Evolutionary conservation across 1,140 invertebrate species (phyloP).

Genomic region (Oreohelix idahoensis): DNA sequence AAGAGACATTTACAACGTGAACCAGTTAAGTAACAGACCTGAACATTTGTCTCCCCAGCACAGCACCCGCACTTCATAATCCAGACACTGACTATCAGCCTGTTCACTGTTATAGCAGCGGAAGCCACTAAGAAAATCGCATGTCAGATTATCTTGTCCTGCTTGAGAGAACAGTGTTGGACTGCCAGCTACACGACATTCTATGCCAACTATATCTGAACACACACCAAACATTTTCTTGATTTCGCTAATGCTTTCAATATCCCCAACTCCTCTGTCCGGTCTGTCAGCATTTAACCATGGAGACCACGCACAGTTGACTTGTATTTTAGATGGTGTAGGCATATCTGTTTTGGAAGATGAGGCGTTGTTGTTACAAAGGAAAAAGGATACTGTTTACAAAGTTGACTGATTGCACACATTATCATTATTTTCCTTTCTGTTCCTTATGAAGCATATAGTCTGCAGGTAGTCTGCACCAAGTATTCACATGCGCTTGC

Average conservation of each 20-base stretch:
- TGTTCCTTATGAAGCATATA: too few species aligned
- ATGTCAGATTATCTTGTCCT: slow-evolving; percentile 72
- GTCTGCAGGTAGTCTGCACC: too few species aligned
- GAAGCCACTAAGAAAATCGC: slow-evolving; percentile 69
- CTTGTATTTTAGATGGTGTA: slow-evolving; percentile 10
- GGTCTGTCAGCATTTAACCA: slow-evolving; percentile 67
- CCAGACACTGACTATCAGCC: slow-evolving; percentile 46
- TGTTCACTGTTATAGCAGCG: slow-evolving; percentile 69
- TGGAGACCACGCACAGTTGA: slow-evolving; percentile 56
- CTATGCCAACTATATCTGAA: slow-evolving; percentile 81
- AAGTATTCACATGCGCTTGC: too few species aligned
- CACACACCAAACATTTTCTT: slow-evolving; percentile 73
- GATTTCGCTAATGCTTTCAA: slow-evolving; percentile 65
- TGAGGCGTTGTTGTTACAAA: too few species aligned
- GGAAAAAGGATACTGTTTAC: too few species aligned
- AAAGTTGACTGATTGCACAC: too few species aligned
- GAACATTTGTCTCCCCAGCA: slow-evolving; percentile 58
- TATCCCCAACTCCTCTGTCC: slow-evolving; percentile 52
- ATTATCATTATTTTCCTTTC: too few species aligned
- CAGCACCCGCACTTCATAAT: slow-evolving; percentile 61
- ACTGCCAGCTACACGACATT: slow-evolving; percentile 81
- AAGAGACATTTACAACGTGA: not conserved
- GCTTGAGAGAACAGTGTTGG: slow-evolving; percentile 80
- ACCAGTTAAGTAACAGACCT: slow-evolving; percentile 19
- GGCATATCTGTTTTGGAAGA: not conserved